Evolutionary conservation across 1,140 invertebrate genomes (phyloP).

Genomic region (Notospermus geniculatus): DNA sequence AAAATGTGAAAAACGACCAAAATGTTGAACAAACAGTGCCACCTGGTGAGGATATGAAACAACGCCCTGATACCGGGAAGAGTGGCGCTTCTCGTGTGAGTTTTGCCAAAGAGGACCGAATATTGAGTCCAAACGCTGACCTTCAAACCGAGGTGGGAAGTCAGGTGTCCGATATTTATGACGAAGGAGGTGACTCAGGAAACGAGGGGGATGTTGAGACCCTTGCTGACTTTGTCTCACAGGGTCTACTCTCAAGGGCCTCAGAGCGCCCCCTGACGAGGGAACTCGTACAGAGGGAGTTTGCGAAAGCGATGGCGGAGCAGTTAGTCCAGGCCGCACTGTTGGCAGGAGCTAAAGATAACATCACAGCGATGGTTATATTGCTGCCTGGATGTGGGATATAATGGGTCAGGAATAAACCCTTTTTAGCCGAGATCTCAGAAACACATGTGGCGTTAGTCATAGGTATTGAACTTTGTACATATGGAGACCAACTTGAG

Average conservation of each 20-base stretch:
- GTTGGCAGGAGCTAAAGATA: constrained; percentile 46
- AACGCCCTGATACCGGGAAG: constrained; percentile 4
- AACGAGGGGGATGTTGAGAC: constrained; percentile 41
- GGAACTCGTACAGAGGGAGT: constrained; percentile 36
- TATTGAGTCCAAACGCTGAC: constrained; percentile 22
- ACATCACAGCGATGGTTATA: constrained; percentile 45
- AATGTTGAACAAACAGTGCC: too few relatives aligned
- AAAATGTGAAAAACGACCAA: too few relatives aligned
- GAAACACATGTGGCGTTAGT: too few relatives aligned
- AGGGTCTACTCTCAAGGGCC: constrained; percentile 26
- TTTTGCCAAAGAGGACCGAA: constrained; percentile 2
- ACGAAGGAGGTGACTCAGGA: constrained; percentile 21
- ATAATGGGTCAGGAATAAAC: constrained; percentile 17
- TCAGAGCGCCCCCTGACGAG: constrained; percentile 24
- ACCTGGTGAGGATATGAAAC: not conserved
- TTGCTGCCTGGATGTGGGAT: constrained; percentile 45
- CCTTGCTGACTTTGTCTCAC: constrained; percentile 29
- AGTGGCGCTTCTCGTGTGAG: not conserved
- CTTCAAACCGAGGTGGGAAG: constrained; percentile 39
- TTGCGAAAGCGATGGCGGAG: constrained; percentile 45
- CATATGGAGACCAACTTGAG: too few relatives aligned
- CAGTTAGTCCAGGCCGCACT: constrained; percentile 49
- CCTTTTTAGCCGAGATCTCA: too few relatives aligned
- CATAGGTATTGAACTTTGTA: too few relatives aligned
- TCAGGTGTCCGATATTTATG: constrained; percentile 8